phyloP scores from a whole-genome alignment of 2,113 vertebrate genomes.

The Cyprinus carpio region DNA sequence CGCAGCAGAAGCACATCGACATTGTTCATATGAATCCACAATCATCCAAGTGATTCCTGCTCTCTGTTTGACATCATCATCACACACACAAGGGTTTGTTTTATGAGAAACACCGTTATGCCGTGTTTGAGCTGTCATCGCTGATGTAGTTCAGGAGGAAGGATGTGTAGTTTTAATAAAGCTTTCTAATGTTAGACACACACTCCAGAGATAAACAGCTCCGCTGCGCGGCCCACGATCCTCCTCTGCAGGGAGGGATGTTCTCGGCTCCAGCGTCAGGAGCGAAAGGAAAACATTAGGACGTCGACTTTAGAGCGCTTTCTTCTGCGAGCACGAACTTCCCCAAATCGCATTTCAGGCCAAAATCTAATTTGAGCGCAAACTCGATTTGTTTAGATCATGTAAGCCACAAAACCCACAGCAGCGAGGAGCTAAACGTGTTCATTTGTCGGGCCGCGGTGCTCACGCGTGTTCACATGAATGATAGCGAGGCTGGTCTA shows the following conservation, averaged over 20 bases:
- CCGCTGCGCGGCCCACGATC: background rate
- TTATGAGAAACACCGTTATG: background rate
- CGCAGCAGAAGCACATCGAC: background rate
- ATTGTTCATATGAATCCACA: background rate
- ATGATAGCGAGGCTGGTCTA: background rate
- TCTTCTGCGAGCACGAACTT: conserved; percentile 17
- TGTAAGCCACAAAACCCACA: conserved; percentile 31
- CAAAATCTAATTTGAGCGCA: conserved; percentile 49
- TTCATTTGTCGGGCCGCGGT: conserved; percentile 22
- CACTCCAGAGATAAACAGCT: conserved; percentile 11
- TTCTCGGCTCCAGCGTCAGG: background rate
- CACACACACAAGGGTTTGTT: conserved; percentile 1
- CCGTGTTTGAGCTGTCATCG: background rate
- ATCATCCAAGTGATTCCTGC: background rate
- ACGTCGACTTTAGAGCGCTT: conserved; percentile 4
- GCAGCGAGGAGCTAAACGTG: conserved; percentile 16
- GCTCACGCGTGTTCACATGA: background rate
- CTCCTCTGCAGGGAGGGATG: background rate
- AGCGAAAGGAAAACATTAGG: conserved; percentile 35
- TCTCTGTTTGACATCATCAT: background rate
- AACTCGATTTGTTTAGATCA: conserved; percentile 56
- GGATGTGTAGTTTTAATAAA: conserved; percentile 60
- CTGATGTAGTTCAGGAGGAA: conserved; percentile 7
- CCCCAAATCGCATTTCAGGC: conserved; percentile 50
- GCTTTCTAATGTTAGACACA: conserved; percentile 64